Evolutionary conservation across 1,140 invertebrate species (phyloP).

Genomic region (Bombus huntii): DNA sequence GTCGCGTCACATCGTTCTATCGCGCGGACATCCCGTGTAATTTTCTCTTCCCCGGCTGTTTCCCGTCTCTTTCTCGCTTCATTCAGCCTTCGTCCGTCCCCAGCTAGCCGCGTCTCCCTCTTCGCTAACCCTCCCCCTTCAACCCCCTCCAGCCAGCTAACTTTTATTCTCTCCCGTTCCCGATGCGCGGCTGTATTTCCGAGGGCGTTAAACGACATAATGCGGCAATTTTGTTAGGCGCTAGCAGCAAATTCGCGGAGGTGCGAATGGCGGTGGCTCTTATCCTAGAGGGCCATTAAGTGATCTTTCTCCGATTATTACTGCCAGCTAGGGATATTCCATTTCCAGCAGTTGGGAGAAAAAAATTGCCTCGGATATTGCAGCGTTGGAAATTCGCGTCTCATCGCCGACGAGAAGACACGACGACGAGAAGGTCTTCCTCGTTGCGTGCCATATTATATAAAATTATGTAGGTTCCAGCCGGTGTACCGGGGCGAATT

Average conservation of each 20-base stretch:
- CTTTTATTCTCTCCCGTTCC: slow-evolving; percentile 31
- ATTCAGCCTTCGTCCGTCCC: neutral
- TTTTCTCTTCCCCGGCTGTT: slow-evolving; percentile 34
- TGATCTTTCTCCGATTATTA: slow-evolving; percentile 69
- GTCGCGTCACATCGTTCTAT: slow-evolving; percentile 35
- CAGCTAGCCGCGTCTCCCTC: neutral
- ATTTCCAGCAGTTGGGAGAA: slow-evolving; percentile 31
- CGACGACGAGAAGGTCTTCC: neutral
- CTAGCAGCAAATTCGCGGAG: slow-evolving; percentile 62
- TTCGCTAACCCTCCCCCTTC: neutral
- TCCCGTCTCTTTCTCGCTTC: slow-evolving; percentile 8
- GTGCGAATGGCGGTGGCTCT: slow-evolving; percentile 52
- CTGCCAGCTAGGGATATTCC: slow-evolving; percentile 46
- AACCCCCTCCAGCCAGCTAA: neutral
- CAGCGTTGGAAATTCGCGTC: slow-evolving; percentile 16
- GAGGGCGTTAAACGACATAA: slow-evolving; percentile 62
- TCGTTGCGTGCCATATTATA: slow-evolving; percentile 23
- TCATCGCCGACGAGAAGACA: slow-evolving; percentile 1
- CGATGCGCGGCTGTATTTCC: slow-evolving; percentile 38
- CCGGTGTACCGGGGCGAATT: slow-evolving; percentile 9
- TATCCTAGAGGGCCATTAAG: slow-evolving; percentile 61
- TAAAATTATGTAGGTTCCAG: slow-evolving; percentile 13
- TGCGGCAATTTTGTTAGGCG: slow-evolving; percentile 68
- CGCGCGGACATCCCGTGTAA: slow-evolving; percentile 52
- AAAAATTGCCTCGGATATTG: slow-evolving; percentile 37